Percentiles rank a stretch among this genome's conserved stretches.
Conservation (phyloP, 2,113 vertebrate species). For the Entosphenus tridentatus region DNA sequence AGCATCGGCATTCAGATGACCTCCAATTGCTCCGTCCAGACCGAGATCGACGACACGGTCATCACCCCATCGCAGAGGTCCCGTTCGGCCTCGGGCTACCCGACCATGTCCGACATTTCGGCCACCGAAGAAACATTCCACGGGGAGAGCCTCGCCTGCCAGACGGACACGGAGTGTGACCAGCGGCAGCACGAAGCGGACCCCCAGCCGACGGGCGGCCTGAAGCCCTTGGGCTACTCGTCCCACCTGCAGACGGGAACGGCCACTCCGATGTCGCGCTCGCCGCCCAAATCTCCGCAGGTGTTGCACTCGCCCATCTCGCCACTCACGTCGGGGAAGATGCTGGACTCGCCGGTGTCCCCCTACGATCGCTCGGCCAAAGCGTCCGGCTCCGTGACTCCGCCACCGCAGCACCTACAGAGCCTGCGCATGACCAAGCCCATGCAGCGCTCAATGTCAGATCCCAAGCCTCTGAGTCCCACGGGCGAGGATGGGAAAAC, state of each 20-base stretch:
- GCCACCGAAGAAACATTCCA: conserved; percentile 68
- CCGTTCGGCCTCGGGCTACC: conserved; percentile 57
- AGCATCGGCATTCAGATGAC: conserved; percentile 91
- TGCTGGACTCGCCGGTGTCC: conserved; percentile 63
- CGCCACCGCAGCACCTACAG: conserved; percentile 39
- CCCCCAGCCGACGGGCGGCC: neutral
- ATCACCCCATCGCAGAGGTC: conserved; percentile 50
- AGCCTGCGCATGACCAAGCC: conserved; percentile 60
- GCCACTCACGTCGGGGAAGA: conserved; percentile 68
- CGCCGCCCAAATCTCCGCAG: conserved; percentile 65
- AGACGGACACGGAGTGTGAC: conserved; percentile 46
- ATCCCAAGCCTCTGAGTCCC: conserved; percentile 77
- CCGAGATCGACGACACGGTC: conserved; percentile 68
- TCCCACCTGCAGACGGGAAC: conserved; percentile 57
- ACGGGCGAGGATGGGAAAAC: conserved; percentile 62
- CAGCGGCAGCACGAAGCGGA: too few relatives aligned
- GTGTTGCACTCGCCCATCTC: conserved; percentile 67
- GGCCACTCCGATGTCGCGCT: conserved; percentile 44
- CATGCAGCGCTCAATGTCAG: conserved; percentile 75
- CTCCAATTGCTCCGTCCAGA: conserved; percentile 90
- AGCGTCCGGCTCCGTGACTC: conserved; percentile 58
- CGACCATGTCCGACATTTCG: conserved; percentile 84
- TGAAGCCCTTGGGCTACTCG: conserved; percentile 37
- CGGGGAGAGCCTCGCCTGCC: conserved; percentile 71
- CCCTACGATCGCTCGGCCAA: conserved; percentile 65